Evolutionary conservation across 2,113 vertebrate genomes (phyloP), one percentile per base, ranked within the genome.

Genomic region (Glareola pratincola): DNA sequence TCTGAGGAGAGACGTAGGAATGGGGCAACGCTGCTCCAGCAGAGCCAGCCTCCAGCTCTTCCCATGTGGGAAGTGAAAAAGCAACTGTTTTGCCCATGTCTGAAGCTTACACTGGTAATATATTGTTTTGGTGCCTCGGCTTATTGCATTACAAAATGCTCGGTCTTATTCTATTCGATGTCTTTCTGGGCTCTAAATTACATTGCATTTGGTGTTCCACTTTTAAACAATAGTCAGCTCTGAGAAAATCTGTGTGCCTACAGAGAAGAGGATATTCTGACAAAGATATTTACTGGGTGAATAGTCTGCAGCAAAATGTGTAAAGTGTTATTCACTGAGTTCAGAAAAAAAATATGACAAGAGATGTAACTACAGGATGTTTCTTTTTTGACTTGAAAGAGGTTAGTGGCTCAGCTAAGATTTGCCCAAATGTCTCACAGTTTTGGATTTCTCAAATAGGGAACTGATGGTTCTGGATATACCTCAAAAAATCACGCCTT

Each of bases 321-420:
- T 27, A 69, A 88, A 94, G 69, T 0, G 5, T 45, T 94, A 34
- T 71, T 80, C 47, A 43, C 32, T 4, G 22, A 74, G n/a, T 47
- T 71, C 50, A 88, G 64, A 63, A 91, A 69, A 91, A 69, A 96
- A 59, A 69, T 47, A 26, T 1, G 1, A 59, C 41, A 86, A 92
- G 17, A 50, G 21, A 48, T 80, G 41, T 76, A 85, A 63, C n/a
- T 77, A 66, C 51, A 86, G 72, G 39, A 84, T 80, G 53, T n/a
- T 85, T 87, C 27, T 74, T 93, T 93, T 86, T 78, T 73, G 10
- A 82, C 59, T 79, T 54, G 45, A 76, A 88, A 92, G 39, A 45
- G 19, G 34, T 72, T 84, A 81, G 19, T 63, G 50, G 19, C 16
- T 92, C 14, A 0, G 43, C 26, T 80, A 63, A 68, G 39, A 78